These are phyloP conservation scores for Brachyptera putata DNA, from an alignment of 2,888 invertebrate species.

Conservation along the genomic window DNA sequence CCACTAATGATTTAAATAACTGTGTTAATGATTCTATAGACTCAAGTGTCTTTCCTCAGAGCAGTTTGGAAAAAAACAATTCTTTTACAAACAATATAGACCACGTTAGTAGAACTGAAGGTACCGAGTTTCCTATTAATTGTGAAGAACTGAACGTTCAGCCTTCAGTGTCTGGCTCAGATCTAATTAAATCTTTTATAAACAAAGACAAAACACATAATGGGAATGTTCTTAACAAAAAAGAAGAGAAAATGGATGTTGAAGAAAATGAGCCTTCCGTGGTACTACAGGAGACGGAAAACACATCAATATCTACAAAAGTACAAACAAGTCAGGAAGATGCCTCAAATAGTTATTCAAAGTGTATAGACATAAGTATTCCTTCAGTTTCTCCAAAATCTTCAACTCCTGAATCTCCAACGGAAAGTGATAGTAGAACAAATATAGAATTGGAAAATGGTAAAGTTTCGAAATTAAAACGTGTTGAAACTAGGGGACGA, in stretches of 20 bases:
- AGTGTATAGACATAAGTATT: neutral
- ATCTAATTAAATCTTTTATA: neutral
- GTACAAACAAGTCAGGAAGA: neutral
- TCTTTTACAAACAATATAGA: neutral
- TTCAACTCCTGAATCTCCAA: neutral
- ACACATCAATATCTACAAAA: neutral
- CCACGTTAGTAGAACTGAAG: constrained; percentile 1
- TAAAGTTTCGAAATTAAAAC: neutral
- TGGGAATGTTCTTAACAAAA: neutral
- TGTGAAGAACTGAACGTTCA: constrained; percentile 13
- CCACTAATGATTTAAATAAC: constrained; percentile 13
- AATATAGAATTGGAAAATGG: neutral
- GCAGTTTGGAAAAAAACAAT: neutral
- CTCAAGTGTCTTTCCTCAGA: neutral
- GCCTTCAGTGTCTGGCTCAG: constrained; percentile 14
- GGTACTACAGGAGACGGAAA: no score
- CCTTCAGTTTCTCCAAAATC: neutral
- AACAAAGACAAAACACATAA: constrained; percentile 10
- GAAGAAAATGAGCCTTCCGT: neutral
- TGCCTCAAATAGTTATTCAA: neutral
- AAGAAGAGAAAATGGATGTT: neutral
- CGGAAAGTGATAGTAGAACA: neutral
- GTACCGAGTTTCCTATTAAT: constrained; percentile 17
- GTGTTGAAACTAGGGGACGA: neutral
- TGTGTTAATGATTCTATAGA: neutral